Base-by-base conservation (phyloP, 2,888 invertebrate genomes). In the Stratiomys singularior region DNA sequence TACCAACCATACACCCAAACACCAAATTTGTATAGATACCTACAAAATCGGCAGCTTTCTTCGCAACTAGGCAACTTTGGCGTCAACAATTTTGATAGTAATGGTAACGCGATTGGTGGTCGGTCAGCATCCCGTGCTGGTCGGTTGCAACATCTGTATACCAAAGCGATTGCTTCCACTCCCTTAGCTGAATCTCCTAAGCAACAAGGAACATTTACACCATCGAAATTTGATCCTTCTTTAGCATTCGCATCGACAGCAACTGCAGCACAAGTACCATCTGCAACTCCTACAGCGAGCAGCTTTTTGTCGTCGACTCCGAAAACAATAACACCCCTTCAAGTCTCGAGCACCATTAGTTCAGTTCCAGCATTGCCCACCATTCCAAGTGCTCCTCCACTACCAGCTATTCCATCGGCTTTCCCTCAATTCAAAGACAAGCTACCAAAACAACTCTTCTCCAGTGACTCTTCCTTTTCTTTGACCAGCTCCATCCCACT, bases 401-500 rank as follows among this genome's bases (percentile, higher is more conserved):
- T 66, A 18, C 66, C 66, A 37, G 18, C 21, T 37, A 18, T 27
- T 37, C 21, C 37, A 27, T 18, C 30, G 1, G 1, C 37, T 1
- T 15, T 18, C 1, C n/a, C 37, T 9, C 4, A 13, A 13, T 9
- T 13, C 4, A 52, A 52, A 52, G 52, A n/a, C 15, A 7, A 2
- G 5, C 2, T 11, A 2, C 64, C 64, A 7, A 64, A 27, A 27
- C 27, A 64, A 64, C 15, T 44, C 5, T 44, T 18, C 4, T 18
- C 66, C 11, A 66, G 5, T 21, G 27, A 27, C 15, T 11, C 37
- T 2, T 15, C 3, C 21, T 66, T 37, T 37, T 66, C 66, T 15
- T 4, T 66, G 37, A n/a, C 66, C n/a, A 66, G 66, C n/a, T 69
- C 69, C 46, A 27, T 69, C 13, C 69, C 69, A 1, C 4, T 69